Conservation (phyloP, 2,888 invertebrate genomes). For the Adelognathus sp. region DNA sequence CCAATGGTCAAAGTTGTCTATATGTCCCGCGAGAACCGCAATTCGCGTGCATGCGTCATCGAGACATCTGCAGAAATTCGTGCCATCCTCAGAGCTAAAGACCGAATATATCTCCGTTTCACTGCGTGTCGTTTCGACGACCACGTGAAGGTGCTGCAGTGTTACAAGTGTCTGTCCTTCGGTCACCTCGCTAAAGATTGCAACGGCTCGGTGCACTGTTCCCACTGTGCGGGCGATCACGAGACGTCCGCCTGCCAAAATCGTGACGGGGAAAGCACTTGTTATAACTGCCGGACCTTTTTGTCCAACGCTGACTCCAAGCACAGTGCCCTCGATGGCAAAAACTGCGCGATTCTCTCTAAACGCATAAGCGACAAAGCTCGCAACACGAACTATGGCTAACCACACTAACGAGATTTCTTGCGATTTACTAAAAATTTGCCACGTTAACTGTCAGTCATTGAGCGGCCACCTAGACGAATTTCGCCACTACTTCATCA, state of each 20-base stretch:
- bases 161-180: neutral
- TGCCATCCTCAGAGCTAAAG: neutral
- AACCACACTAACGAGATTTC: neutral
- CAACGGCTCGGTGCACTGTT: neutral
- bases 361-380: neutral
- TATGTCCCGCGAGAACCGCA: neutral
- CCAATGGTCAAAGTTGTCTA: neutral
- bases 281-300: neutral
- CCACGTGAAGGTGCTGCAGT: neutral
- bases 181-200: neutral
- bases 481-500: neutral
- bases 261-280: neutral
- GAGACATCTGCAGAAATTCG: neutral
- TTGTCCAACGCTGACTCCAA: neutral
- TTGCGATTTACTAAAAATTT: neutral
- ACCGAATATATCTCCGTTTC: neutral
- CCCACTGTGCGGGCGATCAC: neutral
- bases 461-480: neutral
- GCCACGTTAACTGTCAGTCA: neutral
- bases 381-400: neutral
- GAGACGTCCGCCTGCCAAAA: neutral
- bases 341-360: neutral
- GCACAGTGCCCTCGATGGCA: neutral
- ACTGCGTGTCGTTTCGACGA: neutral
- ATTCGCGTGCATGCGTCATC: neutral